Evolutionary conservation across 2,888 invertebrate genomes (phyloP), one percentile per base, ranked within the genome.

Genomic region (Troilus luridus): DNA sequence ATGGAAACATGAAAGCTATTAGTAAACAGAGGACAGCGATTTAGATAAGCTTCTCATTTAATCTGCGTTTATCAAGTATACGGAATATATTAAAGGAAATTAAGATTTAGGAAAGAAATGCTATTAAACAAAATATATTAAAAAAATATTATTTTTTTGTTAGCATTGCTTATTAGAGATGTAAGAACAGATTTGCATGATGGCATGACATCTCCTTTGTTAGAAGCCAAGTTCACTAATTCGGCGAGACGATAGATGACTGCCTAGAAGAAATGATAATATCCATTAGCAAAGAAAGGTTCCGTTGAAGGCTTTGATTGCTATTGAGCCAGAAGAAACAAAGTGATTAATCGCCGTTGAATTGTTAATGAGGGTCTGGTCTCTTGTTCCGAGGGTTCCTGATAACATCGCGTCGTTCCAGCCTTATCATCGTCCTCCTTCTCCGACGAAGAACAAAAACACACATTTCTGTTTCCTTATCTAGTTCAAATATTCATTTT

Each of bases 321-420:
- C 72, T 77, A 77, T 77, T 77, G 27, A 41, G 17, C 72, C 72
- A 77, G 27, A 77, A 77, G 72, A 77, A 77, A 19, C 72, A 77
- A 77, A 77, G 27, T 77, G 72, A 77, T 77, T 77, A 77, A 77
- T 77, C 27, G 72, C 72, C 41, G 17, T 77, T 27, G 72, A 77
- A 77, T 77, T 77, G 72, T 77, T 77, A 77, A 77, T 77, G 72
- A 41, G 41, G 67, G 24, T 14, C 1, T 41, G 8, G 41, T 17
- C 72, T 24, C 67, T 67, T 67, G 67, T 67, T 27, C 3, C 12
- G 14, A 14, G 0, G 72, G 41, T 41, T 19, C 41, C 27, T 8
- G 72, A 77, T 77, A 77, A 7, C 8, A 77, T 77, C 72, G 7
- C 8, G 8, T 41, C 24, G 7, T 12, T 41, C 41, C 9, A 7